Conservation (phyloP, 2,797 vertebrate species). For the Peromyscus nudipes region DNA sequence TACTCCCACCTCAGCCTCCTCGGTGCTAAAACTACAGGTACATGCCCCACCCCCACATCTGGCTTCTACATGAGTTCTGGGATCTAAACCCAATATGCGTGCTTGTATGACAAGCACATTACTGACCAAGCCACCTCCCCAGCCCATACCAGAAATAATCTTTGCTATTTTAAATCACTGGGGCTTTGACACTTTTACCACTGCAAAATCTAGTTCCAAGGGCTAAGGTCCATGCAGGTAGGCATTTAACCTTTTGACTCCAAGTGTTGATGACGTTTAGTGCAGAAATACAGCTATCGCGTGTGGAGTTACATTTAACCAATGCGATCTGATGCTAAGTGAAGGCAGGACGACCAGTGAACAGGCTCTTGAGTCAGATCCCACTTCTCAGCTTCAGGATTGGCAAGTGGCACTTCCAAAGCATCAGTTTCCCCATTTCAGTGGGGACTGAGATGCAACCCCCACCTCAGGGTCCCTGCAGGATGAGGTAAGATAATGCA, state of each 20-base stretch:
- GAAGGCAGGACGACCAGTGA: neutral
- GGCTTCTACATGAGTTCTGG: neutral
- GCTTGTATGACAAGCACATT: neutral
- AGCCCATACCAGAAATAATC: neutral
- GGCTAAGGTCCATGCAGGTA: neutral
- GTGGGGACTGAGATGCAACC: neutral
- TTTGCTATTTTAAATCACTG: neutral
- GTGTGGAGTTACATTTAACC: neutral
- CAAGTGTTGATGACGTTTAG: neutral
- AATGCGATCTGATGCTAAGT: neutral
- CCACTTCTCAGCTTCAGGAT: neutral
- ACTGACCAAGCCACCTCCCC: neutral
- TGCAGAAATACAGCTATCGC: neutral
- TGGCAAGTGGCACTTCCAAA: neutral
- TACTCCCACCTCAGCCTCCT: neutral
- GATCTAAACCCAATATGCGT: neutral
- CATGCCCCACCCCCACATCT: neutral
- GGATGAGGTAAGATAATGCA: neutral
- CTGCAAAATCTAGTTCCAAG: neutral
- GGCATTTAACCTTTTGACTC: neutral
- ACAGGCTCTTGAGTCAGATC: neutral
- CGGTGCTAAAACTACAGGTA: neutral
- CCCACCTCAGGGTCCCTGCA: neutral
- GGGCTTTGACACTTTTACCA: neutral
- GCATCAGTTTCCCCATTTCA: neutral